Percentiles rank a stretch among this genome's conserved stretches.
These are phyloP conservation scores for Psittacula derbiana DNA, from an alignment of 2,797 vertebrate genomes.

Conservation along the genomic window DNA sequence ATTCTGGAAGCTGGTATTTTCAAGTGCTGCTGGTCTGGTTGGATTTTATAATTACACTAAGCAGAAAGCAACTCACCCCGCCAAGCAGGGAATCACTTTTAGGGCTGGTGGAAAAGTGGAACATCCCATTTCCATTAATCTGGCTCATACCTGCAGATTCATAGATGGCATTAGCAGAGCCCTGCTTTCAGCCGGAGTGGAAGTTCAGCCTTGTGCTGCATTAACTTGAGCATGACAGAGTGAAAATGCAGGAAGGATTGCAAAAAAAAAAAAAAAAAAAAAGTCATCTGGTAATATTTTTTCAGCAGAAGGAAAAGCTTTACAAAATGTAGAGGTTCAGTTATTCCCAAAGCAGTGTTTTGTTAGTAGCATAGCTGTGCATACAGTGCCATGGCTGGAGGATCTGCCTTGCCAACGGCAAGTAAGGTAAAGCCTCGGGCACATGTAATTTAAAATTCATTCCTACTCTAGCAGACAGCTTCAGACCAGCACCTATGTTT, in stretches of 20 bases:
- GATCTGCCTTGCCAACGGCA: slow-evolving; percentile 69
- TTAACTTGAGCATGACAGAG: slow-evolving; percentile 20
- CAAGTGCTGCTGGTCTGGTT: background rate
- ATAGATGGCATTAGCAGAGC: slow-evolving; percentile 44
- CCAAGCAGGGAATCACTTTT: slow-evolving; percentile 22
- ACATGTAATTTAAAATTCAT: slow-evolving; percentile 70
- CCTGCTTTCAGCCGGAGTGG: background rate
- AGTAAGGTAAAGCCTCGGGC: slow-evolving; percentile 67
- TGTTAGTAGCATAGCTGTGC: slow-evolving; percentile 52
- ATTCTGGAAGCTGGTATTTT: slow-evolving; percentile 2
- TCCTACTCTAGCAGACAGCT: slow-evolving; percentile 52
- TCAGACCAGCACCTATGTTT: slow-evolving; percentile 60
- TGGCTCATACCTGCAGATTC: slow-evolving; percentile 47
- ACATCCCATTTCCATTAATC: slow-evolving; percentile 61
- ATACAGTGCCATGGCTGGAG: slow-evolving; percentile 39
- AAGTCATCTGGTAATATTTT: slow-evolving; percentile 1
- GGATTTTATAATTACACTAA: slow-evolving; percentile 44
- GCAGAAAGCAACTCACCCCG: background rate
- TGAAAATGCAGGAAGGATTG: background rate
- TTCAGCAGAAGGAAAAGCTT: slow-evolving; percentile 29
- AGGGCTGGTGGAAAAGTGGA: slow-evolving; percentile 19
- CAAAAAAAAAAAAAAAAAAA: background rate
- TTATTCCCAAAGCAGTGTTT: slow-evolving; percentile 61
- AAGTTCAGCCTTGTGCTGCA: slow-evolving; percentile 23
- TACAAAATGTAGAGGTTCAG: slow-evolving; percentile 54